Evolutionary conservation across 2,797 vertebrate species (phyloP).

Genomic region (Gadopsis bispinosus): DNA sequence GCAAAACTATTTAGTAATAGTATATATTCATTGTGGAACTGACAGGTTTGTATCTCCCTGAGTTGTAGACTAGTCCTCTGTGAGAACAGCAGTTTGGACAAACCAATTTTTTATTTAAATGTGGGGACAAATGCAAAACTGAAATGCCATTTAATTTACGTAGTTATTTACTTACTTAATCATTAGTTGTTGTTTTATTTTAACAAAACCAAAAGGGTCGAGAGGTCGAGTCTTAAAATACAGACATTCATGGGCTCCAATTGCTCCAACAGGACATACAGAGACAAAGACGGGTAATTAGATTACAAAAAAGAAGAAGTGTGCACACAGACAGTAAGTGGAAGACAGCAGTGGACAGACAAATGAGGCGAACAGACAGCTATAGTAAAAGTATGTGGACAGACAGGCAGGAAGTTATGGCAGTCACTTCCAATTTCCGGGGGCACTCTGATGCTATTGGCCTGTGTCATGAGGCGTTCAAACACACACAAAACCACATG

Average conservation of each 20-base stretch:
- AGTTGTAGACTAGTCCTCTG: too few relatives aligned
- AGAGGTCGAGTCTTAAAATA: neutral
- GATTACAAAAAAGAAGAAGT: neutral
- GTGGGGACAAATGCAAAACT: too few relatives aligned
- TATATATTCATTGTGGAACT: neutral
- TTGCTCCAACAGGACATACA: neutral
- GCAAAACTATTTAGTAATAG: too few relatives aligned
- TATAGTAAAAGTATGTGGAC: conserved; percentile 48
- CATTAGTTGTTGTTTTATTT: too few relatives aligned
- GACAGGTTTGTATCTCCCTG: too few relatives aligned
- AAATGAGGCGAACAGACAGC: conserved; percentile 25
- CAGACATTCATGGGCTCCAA: neutral
- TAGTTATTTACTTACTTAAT: too few relatives aligned
- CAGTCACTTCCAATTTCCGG: conserved; percentile 78
- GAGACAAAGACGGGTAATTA: conserved; percentile 1
- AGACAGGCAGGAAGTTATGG: conserved; percentile 66
- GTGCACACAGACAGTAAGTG: neutral
- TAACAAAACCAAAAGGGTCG: neutral
- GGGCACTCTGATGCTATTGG: conserved; percentile 62
- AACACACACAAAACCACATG: conserved; percentile 41
- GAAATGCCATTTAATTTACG: neutral
- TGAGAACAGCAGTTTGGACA: too few relatives aligned
- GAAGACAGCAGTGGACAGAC: neutral
- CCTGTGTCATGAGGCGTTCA: conserved; percentile 65
- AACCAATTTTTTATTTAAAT: too few relatives aligned